These are phyloP conservation scores for Tetrapedia diversipes DNA, from an alignment of 2,888 invertebrate genomes.

Conservation along the genomic window DNA sequence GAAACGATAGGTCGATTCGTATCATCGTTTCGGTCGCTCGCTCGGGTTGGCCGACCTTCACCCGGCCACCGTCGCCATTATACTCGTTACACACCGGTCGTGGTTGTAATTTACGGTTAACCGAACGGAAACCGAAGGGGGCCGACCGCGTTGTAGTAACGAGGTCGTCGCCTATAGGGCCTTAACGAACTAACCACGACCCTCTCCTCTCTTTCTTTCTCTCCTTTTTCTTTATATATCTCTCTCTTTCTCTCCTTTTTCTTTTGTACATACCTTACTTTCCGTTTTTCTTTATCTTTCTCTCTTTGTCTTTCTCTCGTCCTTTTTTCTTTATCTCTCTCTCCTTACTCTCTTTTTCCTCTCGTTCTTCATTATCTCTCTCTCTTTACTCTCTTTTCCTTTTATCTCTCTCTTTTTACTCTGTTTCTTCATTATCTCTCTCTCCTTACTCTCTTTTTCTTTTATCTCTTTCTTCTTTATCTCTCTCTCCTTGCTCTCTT, in stretches of 20 bases:
- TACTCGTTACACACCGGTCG: slow-evolving; percentile 79
- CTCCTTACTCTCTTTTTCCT: no score
- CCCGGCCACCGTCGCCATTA: slow-evolving; percentile 80
- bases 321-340: no score
- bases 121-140: slow-evolving; percentile 80
- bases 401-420: no score
- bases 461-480: no score
- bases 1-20: slow-evolving; percentile 28
- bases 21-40: slow-evolving; percentile 53
- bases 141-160: slow-evolving; percentile 72
- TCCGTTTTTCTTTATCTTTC: no score
- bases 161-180: slow-evolving; percentile 69
- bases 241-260: slow-evolving; percentile 36
- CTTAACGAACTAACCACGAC: slow-evolving; percentile 68
- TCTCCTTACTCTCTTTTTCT: no score
- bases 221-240: slow-evolving; percentile 1
- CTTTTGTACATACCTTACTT: no score
- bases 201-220: slow-evolving; percentile 54
- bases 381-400: no score
- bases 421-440: no score
- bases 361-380: no score
- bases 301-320: slow-evolving; percentile 9
- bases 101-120: slow-evolving; percentile 81
- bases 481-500: no score
- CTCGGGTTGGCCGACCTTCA: slow-evolving; percentile 80